phyloP scores from a whole-genome alignment of 1,140 invertebrate species.

The Eubasilissa regina region DNA sequence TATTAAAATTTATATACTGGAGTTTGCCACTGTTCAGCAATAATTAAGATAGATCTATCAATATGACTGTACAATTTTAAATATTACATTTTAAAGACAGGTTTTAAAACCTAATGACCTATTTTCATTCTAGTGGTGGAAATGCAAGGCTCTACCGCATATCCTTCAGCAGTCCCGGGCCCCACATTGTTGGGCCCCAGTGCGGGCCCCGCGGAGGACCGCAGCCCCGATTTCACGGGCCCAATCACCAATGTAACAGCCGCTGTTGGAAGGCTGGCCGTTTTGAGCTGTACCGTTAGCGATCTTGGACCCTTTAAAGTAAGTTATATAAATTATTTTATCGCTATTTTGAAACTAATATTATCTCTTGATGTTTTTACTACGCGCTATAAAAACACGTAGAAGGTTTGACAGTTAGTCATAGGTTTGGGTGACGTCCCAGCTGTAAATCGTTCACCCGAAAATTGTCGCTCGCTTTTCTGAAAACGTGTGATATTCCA shows the following conservation, averaged over 20 bases:
- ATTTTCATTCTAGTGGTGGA: conserved; percentile 52
- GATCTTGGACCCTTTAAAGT: conserved; percentile 84
- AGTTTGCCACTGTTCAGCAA: no score
- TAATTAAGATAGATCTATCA: not conserved
- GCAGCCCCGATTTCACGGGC: conserved; percentile 79
- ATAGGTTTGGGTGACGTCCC: no score
- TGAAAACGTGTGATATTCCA: no score
- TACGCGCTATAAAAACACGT: no score
- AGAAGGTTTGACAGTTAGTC: no score
- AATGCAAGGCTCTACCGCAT: conserved; percentile 39
- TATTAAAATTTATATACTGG: no score
- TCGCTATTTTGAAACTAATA: no score
- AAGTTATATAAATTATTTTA: conserved; percentile 24
- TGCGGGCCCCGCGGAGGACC: conserved; percentile 38
- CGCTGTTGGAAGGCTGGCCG: conserved; percentile 80
- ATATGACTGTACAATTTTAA: not conserved
- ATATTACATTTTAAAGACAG: not conserved
- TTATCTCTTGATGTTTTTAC: no score
- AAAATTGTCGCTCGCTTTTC: no score
- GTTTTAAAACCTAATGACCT: not conserved
- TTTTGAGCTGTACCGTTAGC: conserved; percentile 81
- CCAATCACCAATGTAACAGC: conserved; percentile 84
- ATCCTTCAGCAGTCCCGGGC: conserved; percentile 17
- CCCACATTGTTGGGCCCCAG: conserved; percentile 8
- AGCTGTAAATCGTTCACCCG: no score